Conservation (phyloP, 1,140 invertebrate genomes). For the Heliothis virescens region DNA sequence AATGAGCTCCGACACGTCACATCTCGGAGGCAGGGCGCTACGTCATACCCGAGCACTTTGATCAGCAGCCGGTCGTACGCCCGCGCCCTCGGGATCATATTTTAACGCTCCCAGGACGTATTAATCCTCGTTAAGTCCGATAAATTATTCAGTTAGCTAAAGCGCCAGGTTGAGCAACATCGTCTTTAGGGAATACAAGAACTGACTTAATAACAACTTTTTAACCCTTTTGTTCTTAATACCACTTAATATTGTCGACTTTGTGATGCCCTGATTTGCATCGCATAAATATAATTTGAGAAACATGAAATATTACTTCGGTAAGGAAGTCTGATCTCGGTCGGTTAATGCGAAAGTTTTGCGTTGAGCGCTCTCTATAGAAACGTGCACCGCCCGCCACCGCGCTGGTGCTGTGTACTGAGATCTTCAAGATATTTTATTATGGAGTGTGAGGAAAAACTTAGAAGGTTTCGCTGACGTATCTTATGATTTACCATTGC, state of each 20-base stretch:
- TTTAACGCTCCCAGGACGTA: constrained; percentile 59
- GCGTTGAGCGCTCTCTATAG: not conserved
- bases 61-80: not conserved
- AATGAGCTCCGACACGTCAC: not conserved
- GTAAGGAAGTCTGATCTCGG: constrained; percentile 19
- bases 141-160: constrained; percentile 65
- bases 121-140: constrained; percentile 70
- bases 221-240: constrained; percentile 43
- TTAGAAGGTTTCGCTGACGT: not conserved
- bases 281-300: constrained; percentile 39
- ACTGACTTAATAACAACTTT: not conserved
- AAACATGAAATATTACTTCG: constrained; percentile 42
- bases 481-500: not conserved
- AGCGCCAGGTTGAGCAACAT: constrained; percentile 25
- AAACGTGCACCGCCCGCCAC: not conserved
- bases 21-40: not conserved
- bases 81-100: constrained; percentile 5
- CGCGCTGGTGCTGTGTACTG: not conserved
- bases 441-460: not conserved
- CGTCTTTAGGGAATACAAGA: constrained; percentile 15
- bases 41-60: constrained; percentile 1
- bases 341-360: constrained; percentile 31
- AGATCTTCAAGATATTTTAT: not conserved
- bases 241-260: constrained; percentile 38
- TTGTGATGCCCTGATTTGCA: constrained; percentile 40